Percentiles rank a stretch among this genome's conserved stretches.
phyloP scores from a whole-genome alignment of 2,797 vertebrate genomes.

The Sebastes vulpes region DNA sequence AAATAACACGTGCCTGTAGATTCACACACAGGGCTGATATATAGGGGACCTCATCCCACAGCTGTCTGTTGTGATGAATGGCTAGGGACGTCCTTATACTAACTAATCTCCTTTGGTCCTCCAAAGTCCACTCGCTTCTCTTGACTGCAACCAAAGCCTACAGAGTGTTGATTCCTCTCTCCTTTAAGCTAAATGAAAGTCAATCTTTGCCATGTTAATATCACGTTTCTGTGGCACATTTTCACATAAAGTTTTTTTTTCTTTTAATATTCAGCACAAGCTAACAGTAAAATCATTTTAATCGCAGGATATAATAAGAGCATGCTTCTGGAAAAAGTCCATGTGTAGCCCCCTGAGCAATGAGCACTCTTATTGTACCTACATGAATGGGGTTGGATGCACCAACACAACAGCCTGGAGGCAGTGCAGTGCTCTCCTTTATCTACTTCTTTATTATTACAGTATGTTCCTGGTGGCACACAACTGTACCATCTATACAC shows the following conservation, averaged over 20 bases:
- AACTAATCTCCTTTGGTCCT: slow-evolving; percentile 41
- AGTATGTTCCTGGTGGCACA: slow-evolving; percentile 18
- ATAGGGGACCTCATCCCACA: slow-evolving; percentile 53
- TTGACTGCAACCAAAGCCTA: neutral
- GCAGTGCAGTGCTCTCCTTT: slow-evolving; percentile 33
- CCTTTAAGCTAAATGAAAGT: neutral
- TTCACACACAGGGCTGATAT: slow-evolving; percentile 42
- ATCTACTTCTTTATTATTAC: neutral
- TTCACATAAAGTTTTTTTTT: neutral
- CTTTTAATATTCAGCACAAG: neutral
- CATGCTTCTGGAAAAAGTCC: neutral
- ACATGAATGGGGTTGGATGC: slow-evolving; percentile 26
- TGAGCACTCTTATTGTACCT: neutral
- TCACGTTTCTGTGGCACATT: neutral
- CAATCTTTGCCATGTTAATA: neutral
- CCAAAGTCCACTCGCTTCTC: neutral
- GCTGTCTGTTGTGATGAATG: slow-evolving; percentile 71
- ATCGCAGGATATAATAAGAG: neutral
- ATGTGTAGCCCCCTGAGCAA: neutral
- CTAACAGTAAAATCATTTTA: neutral
- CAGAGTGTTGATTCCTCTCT: neutral
- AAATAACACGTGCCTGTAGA: slow-evolving; percentile 58
- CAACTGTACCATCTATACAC: neutral
- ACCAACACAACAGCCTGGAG: slow-evolving; percentile 28
- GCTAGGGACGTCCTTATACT: slow-evolving; percentile 25